These are phyloP conservation scores for Leuctra nigra DNA, from an alignment of 2,888 invertebrate genomes.

Conservation along the genomic window DNA sequence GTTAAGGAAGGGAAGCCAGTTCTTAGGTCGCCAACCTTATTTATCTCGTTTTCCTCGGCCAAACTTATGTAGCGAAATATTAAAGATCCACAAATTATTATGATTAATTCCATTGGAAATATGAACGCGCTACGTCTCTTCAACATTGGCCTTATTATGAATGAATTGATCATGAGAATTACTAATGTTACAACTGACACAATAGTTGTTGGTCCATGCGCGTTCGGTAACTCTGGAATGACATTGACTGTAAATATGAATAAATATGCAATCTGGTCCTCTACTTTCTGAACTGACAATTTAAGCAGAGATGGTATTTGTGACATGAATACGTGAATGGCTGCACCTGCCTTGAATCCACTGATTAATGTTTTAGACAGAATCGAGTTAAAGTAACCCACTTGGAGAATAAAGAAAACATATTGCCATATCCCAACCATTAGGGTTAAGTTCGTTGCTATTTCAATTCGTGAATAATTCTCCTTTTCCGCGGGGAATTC, in stretches of 20 bases:
- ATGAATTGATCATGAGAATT: not conserved
- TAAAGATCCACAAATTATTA: not conserved
- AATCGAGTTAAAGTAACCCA: slow-evolving; percentile 68
- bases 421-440: slow-evolving; percentile 70
- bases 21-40: not conserved
- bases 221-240: not conserved
- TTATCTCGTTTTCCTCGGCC: not conserved
- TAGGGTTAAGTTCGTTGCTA: slow-evolving; percentile 69
- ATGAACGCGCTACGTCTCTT: not conserved
- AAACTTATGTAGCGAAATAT: not conserved
- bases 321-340: slow-evolving; percentile 75
- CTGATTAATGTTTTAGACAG: slow-evolving; percentile 76
- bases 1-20: not conserved
- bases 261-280: too few species aligned
- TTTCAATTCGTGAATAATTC: slow-evolving; percentile 44
- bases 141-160: not conserved
- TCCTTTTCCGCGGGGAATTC: not conserved
- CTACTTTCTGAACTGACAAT: slow-evolving; percentile 47
- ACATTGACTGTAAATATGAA: too few species aligned
- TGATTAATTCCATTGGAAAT: not conserved
- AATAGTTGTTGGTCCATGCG: not conserved
- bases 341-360: slow-evolving; percentile 83
- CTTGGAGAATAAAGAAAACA: slow-evolving; percentile 64
- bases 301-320: slow-evolving; percentile 64
- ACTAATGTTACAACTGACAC: not conserved